Conservation (phyloP, 2,797 vertebrate species). For the Myotis planiceps region DNA sequence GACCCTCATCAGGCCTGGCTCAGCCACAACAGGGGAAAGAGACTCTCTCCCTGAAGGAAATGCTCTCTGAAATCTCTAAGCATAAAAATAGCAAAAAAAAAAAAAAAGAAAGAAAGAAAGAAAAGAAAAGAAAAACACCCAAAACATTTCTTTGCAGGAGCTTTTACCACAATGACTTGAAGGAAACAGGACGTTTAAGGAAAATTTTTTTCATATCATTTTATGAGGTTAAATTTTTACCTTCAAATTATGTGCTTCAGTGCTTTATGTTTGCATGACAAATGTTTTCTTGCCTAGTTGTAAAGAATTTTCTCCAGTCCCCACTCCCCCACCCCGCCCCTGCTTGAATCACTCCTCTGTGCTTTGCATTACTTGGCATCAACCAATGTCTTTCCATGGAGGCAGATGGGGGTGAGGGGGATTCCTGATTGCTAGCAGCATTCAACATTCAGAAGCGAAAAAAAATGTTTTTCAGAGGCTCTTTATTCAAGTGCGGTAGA, state of each 20-base stretch:
- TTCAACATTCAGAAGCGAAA: neutral
- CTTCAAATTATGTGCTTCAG: neutral
- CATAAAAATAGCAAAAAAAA: neutral
- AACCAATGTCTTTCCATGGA: neutral
- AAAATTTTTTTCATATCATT: neutral
- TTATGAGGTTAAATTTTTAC: slow-evolving; percentile 40
- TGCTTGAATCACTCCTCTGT: neutral
- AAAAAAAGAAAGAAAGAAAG: too few relatives aligned
- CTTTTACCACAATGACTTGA: neutral
- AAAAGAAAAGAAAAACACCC: neutral
- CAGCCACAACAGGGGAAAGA: neutral
- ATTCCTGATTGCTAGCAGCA: neutral
- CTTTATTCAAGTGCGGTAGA: slow-evolving; percentile 49
- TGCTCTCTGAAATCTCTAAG: neutral
- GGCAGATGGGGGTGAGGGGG: neutral
- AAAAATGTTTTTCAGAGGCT: neutral
- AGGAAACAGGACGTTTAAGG: slow-evolving; percentile 14
- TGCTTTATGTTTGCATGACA: neutral
- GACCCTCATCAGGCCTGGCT: neutral
- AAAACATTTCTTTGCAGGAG: neutral
- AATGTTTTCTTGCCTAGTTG: neutral
- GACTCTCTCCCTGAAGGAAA: neutral
- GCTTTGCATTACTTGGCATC: neutral
- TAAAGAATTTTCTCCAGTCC: neutral
- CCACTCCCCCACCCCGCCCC: neutral